These are phyloP conservation scores for Edolisoma coerulescens DNA, from an alignment of 2,113 vertebrate species.

Conservation along the genomic window DNA sequence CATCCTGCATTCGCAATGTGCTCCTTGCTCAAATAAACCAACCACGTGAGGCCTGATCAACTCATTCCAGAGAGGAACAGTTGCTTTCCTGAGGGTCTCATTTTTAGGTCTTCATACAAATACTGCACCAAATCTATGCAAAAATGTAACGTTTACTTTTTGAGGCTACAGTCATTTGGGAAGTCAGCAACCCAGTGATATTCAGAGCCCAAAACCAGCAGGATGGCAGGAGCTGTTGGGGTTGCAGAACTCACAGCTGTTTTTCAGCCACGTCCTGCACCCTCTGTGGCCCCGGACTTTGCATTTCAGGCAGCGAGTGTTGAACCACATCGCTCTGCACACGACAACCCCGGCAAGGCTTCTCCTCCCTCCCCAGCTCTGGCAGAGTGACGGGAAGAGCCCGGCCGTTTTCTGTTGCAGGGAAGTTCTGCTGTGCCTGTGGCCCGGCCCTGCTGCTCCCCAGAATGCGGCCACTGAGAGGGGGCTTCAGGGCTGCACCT, in stretches of 20 bases:
- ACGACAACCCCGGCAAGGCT: background rate
- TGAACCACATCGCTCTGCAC: no score
- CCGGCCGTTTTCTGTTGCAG: background rate
- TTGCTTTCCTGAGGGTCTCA: background rate
- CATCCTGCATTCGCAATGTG: background rate
- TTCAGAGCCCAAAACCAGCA: background rate
- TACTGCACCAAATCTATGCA: background rate
- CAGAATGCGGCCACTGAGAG: background rate
- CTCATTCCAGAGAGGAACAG: background rate
- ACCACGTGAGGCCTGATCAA: background rate
- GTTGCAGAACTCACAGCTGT: fast-evolving
- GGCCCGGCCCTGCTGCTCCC: background rate
- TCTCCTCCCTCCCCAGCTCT: background rate
- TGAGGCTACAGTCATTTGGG: background rate
- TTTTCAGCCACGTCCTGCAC: background rate
- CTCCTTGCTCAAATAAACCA: background rate
- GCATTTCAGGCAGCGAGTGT: background rate
- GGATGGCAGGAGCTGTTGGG: background rate
- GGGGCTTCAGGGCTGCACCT: background rate
- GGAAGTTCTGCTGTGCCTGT: background rate
- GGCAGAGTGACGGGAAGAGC: background rate
- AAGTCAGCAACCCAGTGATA: fast-evolving
- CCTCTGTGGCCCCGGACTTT: background rate
- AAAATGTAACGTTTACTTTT: background rate
- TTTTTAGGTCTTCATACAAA: background rate